A percentile compares a stretch with the other conserved stretches of the same genome.
These are phyloP conservation scores for Vespertilio murinus DNA, from an alignment of 2,797 vertebrate genomes.

Conservation along the genomic window DNA sequence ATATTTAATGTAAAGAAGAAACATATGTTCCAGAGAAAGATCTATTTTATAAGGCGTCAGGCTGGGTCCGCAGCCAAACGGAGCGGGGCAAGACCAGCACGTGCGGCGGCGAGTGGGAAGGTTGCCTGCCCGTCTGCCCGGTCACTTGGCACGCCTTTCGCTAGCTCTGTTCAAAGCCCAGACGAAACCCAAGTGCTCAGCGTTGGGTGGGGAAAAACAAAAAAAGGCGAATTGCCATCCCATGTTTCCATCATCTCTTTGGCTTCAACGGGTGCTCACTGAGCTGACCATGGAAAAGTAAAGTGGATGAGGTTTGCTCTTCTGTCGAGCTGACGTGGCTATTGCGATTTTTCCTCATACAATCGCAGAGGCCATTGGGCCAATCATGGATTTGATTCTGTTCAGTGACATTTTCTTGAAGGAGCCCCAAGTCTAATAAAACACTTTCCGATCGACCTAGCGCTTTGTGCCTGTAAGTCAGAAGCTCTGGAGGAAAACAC, in stretches of 20 bases:
- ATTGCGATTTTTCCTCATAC: conserved; percentile 54
- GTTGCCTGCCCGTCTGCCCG: not conserved
- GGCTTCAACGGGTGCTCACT: conserved; percentile 46
- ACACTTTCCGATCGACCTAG: conserved; percentile 45
- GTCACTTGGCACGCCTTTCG: not conserved
- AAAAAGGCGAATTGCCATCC: not conserved
- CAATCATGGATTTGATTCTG: conserved; percentile 39
- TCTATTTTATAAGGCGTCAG: conserved; percentile 55
- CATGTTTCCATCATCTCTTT: conserved; percentile 16
- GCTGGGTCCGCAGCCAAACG: conserved; percentile 26
- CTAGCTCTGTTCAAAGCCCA: not conserved
- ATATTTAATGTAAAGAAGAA: conserved; percentile 50
- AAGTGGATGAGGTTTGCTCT: not conserved
- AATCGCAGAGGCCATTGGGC: not conserved
- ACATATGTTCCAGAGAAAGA: conserved; percentile 24
- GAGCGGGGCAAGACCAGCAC: not conserved
- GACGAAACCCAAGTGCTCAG: not conserved
- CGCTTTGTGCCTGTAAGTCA: conserved; percentile 66
- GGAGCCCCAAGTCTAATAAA: conserved; percentile 56
- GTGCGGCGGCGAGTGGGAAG: not conserved
- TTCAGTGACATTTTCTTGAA: conserved; percentile 58
- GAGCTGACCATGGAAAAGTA: conserved; percentile 46
- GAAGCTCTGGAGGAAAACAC: conserved; percentile 58
- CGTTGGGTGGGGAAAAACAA: not conserved
- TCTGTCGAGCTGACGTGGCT: conserved; percentile 15